phyloP scores from a whole-genome alignment of 2,113 vertebrate species.

The Triplophysa rosa region DNA sequence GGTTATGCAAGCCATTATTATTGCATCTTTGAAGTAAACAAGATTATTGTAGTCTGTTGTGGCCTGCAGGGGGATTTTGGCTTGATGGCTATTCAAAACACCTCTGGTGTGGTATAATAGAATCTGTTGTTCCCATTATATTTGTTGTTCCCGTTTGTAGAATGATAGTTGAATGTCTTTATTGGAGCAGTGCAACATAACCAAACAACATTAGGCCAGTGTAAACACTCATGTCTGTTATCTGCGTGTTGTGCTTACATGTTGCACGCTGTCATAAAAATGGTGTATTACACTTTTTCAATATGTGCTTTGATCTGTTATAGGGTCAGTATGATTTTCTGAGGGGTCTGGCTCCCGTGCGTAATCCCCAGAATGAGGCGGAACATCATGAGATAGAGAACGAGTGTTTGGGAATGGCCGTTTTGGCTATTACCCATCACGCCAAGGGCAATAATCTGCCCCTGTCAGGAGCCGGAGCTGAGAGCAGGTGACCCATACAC shows the following conservation, averaged over 20 bases:
- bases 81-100: constrained; percentile 42
- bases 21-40: constrained; percentile 5
- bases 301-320: constrained; percentile 15
- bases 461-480: constrained; percentile 76
- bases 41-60: neutral
- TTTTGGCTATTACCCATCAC: constrained; percentile 91
- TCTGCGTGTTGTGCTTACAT: neutral
- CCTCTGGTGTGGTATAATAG: neutral
- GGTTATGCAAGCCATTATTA: neutral
- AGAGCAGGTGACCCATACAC: constrained; percentile 79
- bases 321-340: constrained; percentile 93
- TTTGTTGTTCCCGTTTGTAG: neutral
- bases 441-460: constrained; percentile 75
- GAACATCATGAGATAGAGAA: constrained; percentile 95
- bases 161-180: neutral
- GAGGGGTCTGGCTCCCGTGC: constrained; percentile 83
- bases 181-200: neutral
- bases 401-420: constrained; percentile 96
- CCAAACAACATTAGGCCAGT: neutral
- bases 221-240: neutral
- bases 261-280: neutral
- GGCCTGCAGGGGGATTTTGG: neutral
- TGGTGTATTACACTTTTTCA: neutral
- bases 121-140: neutral
- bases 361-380: constrained; percentile 77